Evolutionary conservation across 2,113 vertebrate genomes (phyloP).

Genomic region (Patagioenas fasciata): DNA sequence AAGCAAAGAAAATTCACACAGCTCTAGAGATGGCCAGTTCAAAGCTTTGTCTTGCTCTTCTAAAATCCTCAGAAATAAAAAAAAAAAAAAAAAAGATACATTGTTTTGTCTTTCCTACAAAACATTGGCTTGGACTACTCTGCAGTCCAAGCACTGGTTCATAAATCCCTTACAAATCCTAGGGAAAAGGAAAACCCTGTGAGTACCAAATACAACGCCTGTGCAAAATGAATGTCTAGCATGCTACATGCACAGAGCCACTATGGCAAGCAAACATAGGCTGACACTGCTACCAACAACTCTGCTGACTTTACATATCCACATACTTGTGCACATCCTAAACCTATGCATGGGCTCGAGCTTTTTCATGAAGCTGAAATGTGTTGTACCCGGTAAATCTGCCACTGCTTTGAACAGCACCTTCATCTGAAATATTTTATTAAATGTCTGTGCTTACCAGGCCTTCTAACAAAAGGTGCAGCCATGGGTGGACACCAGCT

Average conservation of each 20-base stretch:
- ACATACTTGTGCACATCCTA: neutral
- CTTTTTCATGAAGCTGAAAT: neutral
- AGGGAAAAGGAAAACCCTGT: neutral
- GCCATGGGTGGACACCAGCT: conserved; percentile 30
- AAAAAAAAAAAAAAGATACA: accelerated
- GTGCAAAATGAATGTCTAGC: neutral
- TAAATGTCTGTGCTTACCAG: neutral
- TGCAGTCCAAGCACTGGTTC: neutral
- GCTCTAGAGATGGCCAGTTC: neutral
- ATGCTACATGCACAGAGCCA: neutral
- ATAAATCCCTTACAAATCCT: neutral
- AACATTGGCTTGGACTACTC: neutral
- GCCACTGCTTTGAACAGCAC: neutral
- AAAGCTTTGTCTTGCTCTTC: neutral
- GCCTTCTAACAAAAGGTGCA: conserved; percentile 36
- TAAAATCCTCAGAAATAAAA: neutral
- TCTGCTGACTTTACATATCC: neutral
- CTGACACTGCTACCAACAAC: neutral
- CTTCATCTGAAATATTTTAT: conserved; percentile 21
- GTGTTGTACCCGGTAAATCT: neutral
- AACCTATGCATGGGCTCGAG: neutral
- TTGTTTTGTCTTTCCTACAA: neutral
- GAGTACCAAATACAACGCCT: neutral
- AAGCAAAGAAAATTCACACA: neutral
- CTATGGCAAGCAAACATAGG: neutral